Evolutionary conservation across 2,888 invertebrate species (phyloP), one percentile per base, ranked within the genome.

Genomic region (Epistrophella euchroma): DNA sequence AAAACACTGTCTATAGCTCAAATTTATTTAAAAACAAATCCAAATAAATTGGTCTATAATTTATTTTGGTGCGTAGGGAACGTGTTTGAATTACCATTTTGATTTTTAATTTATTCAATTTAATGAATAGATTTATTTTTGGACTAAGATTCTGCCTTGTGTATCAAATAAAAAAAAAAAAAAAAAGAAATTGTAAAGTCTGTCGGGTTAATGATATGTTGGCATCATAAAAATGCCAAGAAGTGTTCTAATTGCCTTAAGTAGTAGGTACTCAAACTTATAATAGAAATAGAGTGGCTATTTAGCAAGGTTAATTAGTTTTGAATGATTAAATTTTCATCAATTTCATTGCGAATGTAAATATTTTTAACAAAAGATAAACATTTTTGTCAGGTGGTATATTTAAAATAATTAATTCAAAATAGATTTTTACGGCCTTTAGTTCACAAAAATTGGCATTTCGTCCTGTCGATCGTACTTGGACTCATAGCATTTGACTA

Each of bases 141-240:
- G 37, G 68, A 68, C 25, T 37, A 25, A 37, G 37, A 68, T 37
- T 52, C 52, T 50, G 52, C 68, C 52, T 52, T 52, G 68, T 52
- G 68, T 52, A 37, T 68, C n/a, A 40, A 40, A 52, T 50, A 0
- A 25, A 40, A 68, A 25, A 37, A 56, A 35, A 37, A 35, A 37
- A 37, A 37, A 15, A 22, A 19, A 9, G 7, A 15, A 9, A 40
- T 37, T 52, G 52, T 37, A 52, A 37, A 35, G 50, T 25, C 37
- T 52, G 68, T 68, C 68, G 52, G 35, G 6, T 25, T 68, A 68
- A 68, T 68, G 68, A 68, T 68, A 68, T 68, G 68, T 68, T 50
- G 68, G 68, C 68, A 52, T 52, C 68, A 68, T 68, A 37, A 68
- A 66, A 68, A 50, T 35, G 68, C 52, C 37, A 52, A 68, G 22